Percentiles rank a stretch among this genome's conserved stretches.
Evolutionary conservation across 2,113 vertebrate genomes (phyloP).

Genomic region (Sakesphorus luctuosus): DNA sequence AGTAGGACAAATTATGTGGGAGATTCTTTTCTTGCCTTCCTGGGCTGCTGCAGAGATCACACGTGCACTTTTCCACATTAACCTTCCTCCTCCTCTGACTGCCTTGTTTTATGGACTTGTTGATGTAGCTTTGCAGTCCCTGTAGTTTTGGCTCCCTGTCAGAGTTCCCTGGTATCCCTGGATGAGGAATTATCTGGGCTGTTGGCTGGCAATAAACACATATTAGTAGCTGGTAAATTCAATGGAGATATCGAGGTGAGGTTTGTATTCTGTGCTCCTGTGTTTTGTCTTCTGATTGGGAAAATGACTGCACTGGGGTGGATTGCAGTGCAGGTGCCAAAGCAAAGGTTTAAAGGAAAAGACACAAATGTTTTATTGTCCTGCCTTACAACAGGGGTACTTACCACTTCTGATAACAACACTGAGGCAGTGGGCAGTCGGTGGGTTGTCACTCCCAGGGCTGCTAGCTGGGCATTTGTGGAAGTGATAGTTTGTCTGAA

Average conservation of each 20-base stretch:
- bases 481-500: background rate
- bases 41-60: background rate
- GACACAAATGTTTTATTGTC: background rate
- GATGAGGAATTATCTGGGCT: background rate
- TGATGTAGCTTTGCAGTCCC: accelerated
- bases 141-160: background rate
- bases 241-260: accelerated
- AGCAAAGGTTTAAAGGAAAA: background rate
- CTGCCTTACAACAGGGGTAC: background rate
- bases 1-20: accelerated
- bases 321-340: background rate
- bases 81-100: background rate
- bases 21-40: background rate
- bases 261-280: background rate
- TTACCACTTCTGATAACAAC: accelerated
- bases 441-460: background rate
- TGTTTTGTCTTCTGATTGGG: background rate
- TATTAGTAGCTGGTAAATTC: background rate
- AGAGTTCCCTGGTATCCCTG: accelerated
- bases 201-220: accelerated
- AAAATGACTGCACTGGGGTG: background rate
- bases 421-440: background rate
- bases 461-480: background rate
- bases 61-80: accelerated
- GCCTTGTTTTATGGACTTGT: background rate